Evolutionary conservation across 1,140 invertebrate genomes (phyloP).

Genomic region (Apocrypta bakeri): DNA sequence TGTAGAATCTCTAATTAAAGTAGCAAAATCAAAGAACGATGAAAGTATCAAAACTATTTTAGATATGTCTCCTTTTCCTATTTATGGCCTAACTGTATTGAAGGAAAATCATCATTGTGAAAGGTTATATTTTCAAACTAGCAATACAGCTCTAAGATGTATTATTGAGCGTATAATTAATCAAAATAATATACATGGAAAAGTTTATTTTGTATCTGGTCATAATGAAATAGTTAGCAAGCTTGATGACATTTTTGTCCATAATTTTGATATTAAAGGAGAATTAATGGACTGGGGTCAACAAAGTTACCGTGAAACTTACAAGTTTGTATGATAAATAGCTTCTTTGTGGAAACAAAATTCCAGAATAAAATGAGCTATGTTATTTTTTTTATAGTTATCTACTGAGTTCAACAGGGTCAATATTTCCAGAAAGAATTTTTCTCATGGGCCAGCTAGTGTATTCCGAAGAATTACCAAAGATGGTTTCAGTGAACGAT

Average conservation of each 20-base stretch:
- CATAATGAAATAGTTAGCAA: constrained; percentile 54
- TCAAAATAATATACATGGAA: constrained; percentile 54
- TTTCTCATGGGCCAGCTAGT: constrained; percentile 63
- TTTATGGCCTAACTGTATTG: constrained; percentile 64
- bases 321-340: constrained; percentile 53
- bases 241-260: constrained; percentile 59
- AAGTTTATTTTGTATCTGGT: constrained; percentile 56
- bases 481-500: constrained; percentile 63
- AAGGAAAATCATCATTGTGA: constrained; percentile 56
- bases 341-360: constrained; percentile 24
- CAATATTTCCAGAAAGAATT: constrained; percentile 69
- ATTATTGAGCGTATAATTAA: constrained; percentile 59
- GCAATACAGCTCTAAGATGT: constrained; percentile 53
- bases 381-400: constrained; percentile 55
- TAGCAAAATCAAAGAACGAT: constrained; percentile 54
- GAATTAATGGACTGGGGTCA: constrained; percentile 62
- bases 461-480: constrained; percentile 62
- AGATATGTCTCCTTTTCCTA: constrained; percentile 68
- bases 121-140: constrained; percentile 60
- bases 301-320: constrained; percentile 57
- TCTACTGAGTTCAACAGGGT: constrained; percentile 61
- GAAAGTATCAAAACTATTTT: constrained; percentile 60
- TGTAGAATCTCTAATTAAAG: constrained; percentile 58
- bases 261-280: constrained; percentile 65
- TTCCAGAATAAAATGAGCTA: constrained; percentile 46